Evolutionary conservation across 2,888 invertebrate genomes (phyloP).

Genomic region (Mesodorylaimus sp.): DNA sequence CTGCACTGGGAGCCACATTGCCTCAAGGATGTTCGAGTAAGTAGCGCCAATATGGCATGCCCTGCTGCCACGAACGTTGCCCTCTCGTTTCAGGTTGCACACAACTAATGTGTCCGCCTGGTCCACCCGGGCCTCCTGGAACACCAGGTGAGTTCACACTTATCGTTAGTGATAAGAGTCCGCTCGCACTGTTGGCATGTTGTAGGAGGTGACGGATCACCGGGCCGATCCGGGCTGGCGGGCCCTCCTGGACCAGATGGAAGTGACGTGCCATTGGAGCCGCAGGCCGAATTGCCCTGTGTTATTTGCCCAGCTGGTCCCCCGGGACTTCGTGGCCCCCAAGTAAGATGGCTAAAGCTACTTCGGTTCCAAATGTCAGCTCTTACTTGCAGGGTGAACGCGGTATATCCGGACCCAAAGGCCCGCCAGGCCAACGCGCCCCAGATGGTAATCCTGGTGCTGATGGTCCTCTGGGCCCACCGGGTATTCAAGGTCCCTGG

Average conservation of each 20-base stretch:
- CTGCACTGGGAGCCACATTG: no score
- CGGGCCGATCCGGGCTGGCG: constrained; percentile 18
- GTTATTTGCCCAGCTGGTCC: constrained; percentile 28
- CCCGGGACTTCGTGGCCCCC: no score
- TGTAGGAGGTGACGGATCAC: no score
- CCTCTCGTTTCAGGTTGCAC: constrained; percentile 19
- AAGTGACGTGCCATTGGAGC: constrained; percentile 24
- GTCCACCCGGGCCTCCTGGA: constrained; percentile 19
- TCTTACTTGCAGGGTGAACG: constrained; percentile 26
- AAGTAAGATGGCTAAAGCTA: no score
- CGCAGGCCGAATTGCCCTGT: constrained; percentile 25
- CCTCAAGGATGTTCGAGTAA: no score
- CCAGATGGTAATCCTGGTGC: constrained; percentile 8
- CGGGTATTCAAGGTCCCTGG: constrained; percentile 15
- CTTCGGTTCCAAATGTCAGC: no score
- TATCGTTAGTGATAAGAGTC: no score
- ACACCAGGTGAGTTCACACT: constrained; percentile 7
- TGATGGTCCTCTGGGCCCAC: constrained; percentile 11
- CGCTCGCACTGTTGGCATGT: no score
- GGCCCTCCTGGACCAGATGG: constrained; percentile 21
- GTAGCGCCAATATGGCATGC: no score
- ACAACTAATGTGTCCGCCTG: constrained; percentile 24
- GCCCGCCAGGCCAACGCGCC: constrained; percentile 11
- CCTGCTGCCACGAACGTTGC: no score
- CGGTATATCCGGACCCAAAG: constrained; percentile 19